Evolutionary conservation across 2,797 vertebrate species (phyloP), one percentile per base, ranked within the genome.

Genomic region (Darevskia mixta): DNA sequence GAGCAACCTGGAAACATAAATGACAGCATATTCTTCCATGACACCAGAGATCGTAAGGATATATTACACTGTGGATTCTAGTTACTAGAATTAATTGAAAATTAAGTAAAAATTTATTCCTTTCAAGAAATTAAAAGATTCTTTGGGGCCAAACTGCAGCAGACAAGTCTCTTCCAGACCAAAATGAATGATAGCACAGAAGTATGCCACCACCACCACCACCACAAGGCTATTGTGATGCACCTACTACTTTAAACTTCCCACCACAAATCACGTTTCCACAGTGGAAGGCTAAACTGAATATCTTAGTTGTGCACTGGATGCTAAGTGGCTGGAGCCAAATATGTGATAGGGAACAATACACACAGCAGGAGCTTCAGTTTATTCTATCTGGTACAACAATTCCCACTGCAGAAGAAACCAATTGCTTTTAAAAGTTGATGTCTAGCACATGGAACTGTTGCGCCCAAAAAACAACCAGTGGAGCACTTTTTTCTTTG

Each of bases 171-270:
- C 79, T 67, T 85, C 61, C 83, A 80, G 92, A 89, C 77, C 66
- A 86, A 84, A 89, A 92, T 89, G 82, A 86, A 83, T 61, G 88
- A 27, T 8, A n/a, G n/a, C 84, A 92, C 89, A 92, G 86, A 17
- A 58, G 1, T 38, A 8, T 18, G 17, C 83, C 80, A 75, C 15
- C 10, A 83, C 80, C 83, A 83, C 80, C 83, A 10, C 45, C 45
- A 49, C 17, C 45, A 41, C 8, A 86, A 61, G 35, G 27, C 25
- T 58, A 80, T 72, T 20, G 5, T 8, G 18, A 38, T 5, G 29
- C 29, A 29, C 49, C 78, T n/a, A 38, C 38, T 91, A 89, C 76
- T n/a, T 64, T 66, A 85, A 10, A 82, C 87, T 91, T 91, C 78
- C 91, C 17, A 66, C 58, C 71, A 88, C 88, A 93, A 4, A 61